Base-by-base conservation (phyloP, 2,888 invertebrate genomes). In the Caenorhabditis doughertyi region DNA sequence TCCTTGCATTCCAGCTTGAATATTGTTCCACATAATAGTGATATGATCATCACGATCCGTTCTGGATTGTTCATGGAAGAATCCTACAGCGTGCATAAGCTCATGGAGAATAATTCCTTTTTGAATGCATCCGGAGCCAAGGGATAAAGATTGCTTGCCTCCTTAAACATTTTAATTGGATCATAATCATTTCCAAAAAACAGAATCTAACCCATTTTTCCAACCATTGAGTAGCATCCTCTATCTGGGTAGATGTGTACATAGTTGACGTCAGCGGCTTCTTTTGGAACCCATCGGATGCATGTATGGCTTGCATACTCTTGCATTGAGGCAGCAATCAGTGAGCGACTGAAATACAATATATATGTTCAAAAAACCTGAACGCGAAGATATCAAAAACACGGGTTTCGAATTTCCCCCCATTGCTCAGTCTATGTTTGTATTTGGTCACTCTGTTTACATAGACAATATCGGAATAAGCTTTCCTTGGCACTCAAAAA, bases 151-250 rank as follows among this genome's bases (percentile, higher is more conserved):
- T 81, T 88, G 91, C 65, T 80, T 89, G 53, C 81, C 90, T 47
- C 84, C 91, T 90, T 11, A 27, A 44, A 60, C 3, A 35, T n/a
- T 23, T 25, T 23, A n/a, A 16, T 9, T 39, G 42, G 23, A 29
- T 16, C n/a, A 5, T 18, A 16, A n/a, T 55, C 25, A 23, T 9
- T 3, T 47, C 16, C 4, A 16, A 9, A 16, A 42, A 9, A n/a
- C 11, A n/a, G n/a, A n/a, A n/a, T n/a, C 74, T 49, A 35, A 88
- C 89, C 89, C 84, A 87, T 87, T 64, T 87, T 89, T 74, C 89
- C 89, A 35, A 91, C 91, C 90, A 91, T 90, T 13, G 91, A 91
- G 62, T 91, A 91, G 83, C 91, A 91, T 27, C 91, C 91, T 77
- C 89, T 82, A 56, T 91, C 91, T 18, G 91, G 91, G 71, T 90